Base-by-base conservation (phyloP, 2,113 vertebrate species). In the Regulus satrapa region DNA sequence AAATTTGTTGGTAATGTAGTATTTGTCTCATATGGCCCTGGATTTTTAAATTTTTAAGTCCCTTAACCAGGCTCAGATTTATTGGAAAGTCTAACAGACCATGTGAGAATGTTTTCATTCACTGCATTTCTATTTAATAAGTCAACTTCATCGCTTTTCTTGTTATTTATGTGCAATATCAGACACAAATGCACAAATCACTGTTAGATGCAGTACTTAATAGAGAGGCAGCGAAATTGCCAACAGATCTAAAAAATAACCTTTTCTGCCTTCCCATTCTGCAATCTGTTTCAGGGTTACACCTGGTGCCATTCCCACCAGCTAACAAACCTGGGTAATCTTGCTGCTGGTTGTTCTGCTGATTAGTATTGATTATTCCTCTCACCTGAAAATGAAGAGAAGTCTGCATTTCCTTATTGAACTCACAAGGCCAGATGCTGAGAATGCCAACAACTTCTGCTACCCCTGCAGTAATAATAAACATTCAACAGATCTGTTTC, bases 341-440 rank as follows among this genome's bases (percentile, higher is more conserved):
- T 87, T 62, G 43, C 59, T 88, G 55, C 72, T 58, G 32, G 55
- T 63, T 63, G 11, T 76, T 61, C 52, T 93, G 32, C 51, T 94
- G 82, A 80, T 83, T 92, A 32, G 12, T 80, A 92, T 94, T 90
- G 92, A 94, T 93, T 88, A 73, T 72, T 80, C 38, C 51, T 77
- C 79, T 88, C 58, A 56, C 52, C 48, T 55, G 54, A 82, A 91
- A 58, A 64, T 11, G 12, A 67, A 51, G 20, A 92, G 71, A 61
- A 58, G 51, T 43, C 58, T 85, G 18, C 18, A 49, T 90, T 86
- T 94, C 76, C 55, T 67, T 67, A 18, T 8, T 67, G 68, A 74
- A 36, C 24, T 55, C 76, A 40, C 21, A 51, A 61, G 59, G 32
- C 63, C 45, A 67, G 85, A 45, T 79, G 74, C 40, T 28, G 41